Base-by-base conservation (phyloP, 1,140 invertebrate genomes). In the Achroia grisella region DNA sequence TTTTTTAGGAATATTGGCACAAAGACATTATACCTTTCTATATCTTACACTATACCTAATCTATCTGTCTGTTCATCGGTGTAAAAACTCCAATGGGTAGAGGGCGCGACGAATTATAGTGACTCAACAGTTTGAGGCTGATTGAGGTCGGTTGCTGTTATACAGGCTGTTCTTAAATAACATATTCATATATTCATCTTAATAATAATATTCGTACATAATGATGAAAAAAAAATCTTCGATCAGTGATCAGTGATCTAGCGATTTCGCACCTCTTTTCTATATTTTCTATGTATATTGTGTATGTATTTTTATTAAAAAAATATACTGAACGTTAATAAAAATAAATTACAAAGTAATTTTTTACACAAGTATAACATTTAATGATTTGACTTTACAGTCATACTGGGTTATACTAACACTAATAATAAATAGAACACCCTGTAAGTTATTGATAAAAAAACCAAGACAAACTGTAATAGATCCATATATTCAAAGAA, bases 401-500 rank as follows among this genome's bases (percentile, higher is more conserved):
- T 23, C 17, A 23, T 23, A 23, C 6, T 23, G 6, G 2, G 6
- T 23, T 23, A 23, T 23, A 23, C 6, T 6, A 6, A 23, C 6
- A 3, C 17, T 11, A 11, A 2, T 12, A 10, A 2, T 14, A 35
- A 10, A 14, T 13, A 8, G 11, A 57, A 12, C 75, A 68, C 1
- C 50, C 71, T 74, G 58, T 74, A 44, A 27, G 48, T 44, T 40
- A 39, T 39, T 17, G 48, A 42, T 45, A 49, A 55, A 67, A 70
- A 71, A 66, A 69, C 48, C 56, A 61, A 75, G 61, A 64, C 63
- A 70, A 77, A 68, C 69, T 67, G 70, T 75, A 73, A 75, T 77
- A 75, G 73, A 80, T 75, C 75, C 71, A 76, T 80, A 77, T 64
- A 69, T 71, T 69, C 56, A 70, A 72, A 23, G 17, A 73, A 68